Base-by-base conservation (phyloP, 2,797 vertebrate species). In the Malacoctenus gilli region DNA sequence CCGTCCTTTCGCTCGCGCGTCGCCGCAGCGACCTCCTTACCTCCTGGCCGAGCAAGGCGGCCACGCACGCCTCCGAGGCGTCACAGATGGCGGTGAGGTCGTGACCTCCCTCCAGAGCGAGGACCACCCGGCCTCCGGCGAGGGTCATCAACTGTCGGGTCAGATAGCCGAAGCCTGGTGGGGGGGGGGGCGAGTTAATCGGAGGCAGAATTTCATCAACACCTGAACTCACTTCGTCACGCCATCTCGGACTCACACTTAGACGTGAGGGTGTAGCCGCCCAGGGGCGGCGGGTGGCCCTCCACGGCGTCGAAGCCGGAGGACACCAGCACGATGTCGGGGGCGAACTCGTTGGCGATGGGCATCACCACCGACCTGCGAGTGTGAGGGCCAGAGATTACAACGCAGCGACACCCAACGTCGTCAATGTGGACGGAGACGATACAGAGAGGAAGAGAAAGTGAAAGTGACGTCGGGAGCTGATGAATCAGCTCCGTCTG, bases 71-170 rank as follows among this genome's bases (percentile, higher is more conserved):
- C 89, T 98, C 96, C 0, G 96, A 98, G 49, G 96, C 96, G 5
- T 98, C 96, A 0, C 96, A 98, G 73, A 98, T 98, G 77, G 96
- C 96, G 0, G 94, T 97, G 73, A 98, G 94, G 90, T 98, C 96
- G 0, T 98, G 96, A 79, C 96, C 96, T 34, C 96, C 96, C 85
- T 98, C 96, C 0, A 98, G 89, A 30, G 95, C 96, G 65, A 98
- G 90, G 19, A 98, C 91, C 0, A 98, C 63, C 0, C 96, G 92
- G 37, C 96, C 95, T 30, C 93, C 94, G 0, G 95, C 95, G 75
- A 98, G 84, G 30, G 89, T 93, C 95, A 97, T 97, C 83, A 98
- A 91, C 88, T 98, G 95, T 86, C 93, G 92, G 1, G 96, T 98
- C 86, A 98, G 92, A 85, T 96, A 93, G 36, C 96, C 96, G 0